A percentile compares a stretch with the other conserved stretches of the same genome.
These are phyloP conservation scores for Drosophila aff. DNA, from an alignment of 1,140 invertebrate species.

Conservation along the genomic window DNA sequence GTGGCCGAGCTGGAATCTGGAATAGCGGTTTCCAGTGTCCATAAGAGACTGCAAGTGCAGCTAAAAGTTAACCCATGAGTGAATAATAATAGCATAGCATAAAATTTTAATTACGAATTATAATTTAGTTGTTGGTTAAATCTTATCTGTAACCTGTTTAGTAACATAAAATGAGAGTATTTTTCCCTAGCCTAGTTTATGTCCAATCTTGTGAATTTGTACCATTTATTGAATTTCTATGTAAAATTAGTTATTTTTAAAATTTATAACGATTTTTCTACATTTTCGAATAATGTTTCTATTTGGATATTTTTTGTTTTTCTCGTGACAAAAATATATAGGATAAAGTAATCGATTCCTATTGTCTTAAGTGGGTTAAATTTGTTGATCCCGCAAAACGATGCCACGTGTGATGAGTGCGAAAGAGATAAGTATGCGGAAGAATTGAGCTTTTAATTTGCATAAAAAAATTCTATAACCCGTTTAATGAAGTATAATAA, in stretches of 20 bases:
- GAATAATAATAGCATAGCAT: no score
- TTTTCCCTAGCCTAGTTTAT: neutral
- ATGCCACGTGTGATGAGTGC: constrained; percentile 12
- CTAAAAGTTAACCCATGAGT: constrained; percentile 36
- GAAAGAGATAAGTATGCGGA: constrained; percentile 49
- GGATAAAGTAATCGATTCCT: neutral
- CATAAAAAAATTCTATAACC: constrained; percentile 35
- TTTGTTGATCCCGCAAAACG: neutral
- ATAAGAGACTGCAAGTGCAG: constrained; percentile 10
- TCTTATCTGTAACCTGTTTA: no score
- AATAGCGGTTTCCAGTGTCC: constrained; percentile 38
- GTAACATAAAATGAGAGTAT: no score
- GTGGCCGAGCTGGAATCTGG: constrained; percentile 7
- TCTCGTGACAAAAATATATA: neutral
- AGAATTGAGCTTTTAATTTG: constrained; percentile 41
- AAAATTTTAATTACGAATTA: neutral
- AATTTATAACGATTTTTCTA: no score
- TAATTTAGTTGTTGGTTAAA: neutral
- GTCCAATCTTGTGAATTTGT: neutral
- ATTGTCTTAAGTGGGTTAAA: constrained; percentile 24
- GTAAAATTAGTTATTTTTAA: no score
- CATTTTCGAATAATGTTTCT: neutral
- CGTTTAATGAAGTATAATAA: constrained; percentile 21
- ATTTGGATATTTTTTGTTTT: neutral
- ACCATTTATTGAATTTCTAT: neutral